Percentiles rank a stretch among this genome's conserved stretches.
phyloP scores from a whole-genome alignment of 2,888 invertebrate species.

The Perithous albicinctus region DNA sequence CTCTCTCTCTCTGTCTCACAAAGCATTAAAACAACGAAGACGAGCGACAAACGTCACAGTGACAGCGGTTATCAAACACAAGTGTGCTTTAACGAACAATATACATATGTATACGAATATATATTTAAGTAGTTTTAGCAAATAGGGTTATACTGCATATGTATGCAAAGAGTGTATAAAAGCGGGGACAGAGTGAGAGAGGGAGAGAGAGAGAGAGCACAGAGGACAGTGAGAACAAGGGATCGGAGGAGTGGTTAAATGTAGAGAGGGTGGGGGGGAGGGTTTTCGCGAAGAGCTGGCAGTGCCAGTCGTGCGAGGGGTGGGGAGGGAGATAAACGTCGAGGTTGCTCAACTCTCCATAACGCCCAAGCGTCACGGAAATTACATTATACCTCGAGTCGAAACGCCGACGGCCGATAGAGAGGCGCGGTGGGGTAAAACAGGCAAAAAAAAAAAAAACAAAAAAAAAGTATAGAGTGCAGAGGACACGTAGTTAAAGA shows the following conservation, averaged over 20 bases:
- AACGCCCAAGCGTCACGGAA: conserved; percentile 72
- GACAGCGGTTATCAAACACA: conserved; percentile 30
- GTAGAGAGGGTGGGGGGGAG: no score
- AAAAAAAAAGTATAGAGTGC: not conserved
- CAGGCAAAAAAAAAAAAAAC: not conserved
- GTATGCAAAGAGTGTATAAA: conserved; percentile 24
- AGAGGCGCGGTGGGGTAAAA: conserved; percentile 53
- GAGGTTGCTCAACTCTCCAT: conserved; percentile 79
- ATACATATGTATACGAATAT: not conserved
- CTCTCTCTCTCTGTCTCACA: no score
- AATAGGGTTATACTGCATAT: conserved; percentile 6
- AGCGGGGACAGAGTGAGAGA: not conserved
- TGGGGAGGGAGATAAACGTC: conserved; percentile 66
- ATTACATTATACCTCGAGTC: conserved; percentile 78
- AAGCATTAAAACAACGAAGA: conserved; percentile 4
- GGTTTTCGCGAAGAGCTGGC: conserved; percentile 40
- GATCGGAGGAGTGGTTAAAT: conserved; percentile 21
- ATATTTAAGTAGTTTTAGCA: not conserved
- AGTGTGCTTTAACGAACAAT: not conserved
- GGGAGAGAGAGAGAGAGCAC: not conserved
- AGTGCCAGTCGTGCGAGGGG: conserved; percentile 16
- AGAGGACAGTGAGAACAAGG: conserved; percentile 20
- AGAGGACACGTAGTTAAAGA: not conserved
- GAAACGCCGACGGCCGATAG: conserved; percentile 68
- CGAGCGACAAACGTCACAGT: conserved; percentile 30